phyloP scores from a whole-genome alignment of 2,888 invertebrate genomes.

The Melinaea menophilus region DNA sequence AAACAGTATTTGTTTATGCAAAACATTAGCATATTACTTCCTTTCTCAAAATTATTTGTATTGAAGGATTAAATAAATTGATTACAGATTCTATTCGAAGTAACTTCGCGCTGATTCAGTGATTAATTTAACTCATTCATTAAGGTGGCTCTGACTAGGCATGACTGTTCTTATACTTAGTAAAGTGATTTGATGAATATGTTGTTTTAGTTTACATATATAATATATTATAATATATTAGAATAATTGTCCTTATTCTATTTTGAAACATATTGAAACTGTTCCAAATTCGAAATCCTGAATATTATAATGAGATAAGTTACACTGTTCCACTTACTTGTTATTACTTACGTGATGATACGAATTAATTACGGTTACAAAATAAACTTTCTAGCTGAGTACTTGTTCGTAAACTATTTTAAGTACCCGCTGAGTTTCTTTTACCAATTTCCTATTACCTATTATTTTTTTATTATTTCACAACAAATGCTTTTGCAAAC shows the following conservation, averaged over 20 bases:
- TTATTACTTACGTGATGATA: conserved; percentile 44
- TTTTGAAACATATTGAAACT: too few species aligned
- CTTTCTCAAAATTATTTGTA: conserved; percentile 16
- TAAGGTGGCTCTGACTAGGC: conserved; percentile 19
- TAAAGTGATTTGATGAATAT: conserved; percentile 1
- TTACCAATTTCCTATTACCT: too few species aligned
- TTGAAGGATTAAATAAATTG: conserved; percentile 26
- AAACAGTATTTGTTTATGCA: background rate
- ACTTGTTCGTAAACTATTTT: too few species aligned
- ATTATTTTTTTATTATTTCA: too few species aligned
- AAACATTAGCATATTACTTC: conserved; percentile 17
- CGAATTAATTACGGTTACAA: conserved; percentile 42
- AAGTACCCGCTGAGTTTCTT: too few species aligned
- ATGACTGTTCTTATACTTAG: conserved; percentile 4
- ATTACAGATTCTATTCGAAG: conserved; percentile 25
- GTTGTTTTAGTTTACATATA: background rate
- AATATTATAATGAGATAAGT: too few species aligned
- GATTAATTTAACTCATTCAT: conserved; percentile 41
- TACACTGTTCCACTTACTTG: too few species aligned
- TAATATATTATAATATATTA: too few species aligned
- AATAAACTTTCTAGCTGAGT: conserved; percentile 18
- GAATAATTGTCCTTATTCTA: too few species aligned
- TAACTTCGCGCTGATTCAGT: conserved; percentile 22
- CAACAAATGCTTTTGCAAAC: too few species aligned
- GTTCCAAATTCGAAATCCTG: too few species aligned